Base-by-base conservation (phyloP, 1,140 invertebrate species). In the Plutomurus gul region DNA sequence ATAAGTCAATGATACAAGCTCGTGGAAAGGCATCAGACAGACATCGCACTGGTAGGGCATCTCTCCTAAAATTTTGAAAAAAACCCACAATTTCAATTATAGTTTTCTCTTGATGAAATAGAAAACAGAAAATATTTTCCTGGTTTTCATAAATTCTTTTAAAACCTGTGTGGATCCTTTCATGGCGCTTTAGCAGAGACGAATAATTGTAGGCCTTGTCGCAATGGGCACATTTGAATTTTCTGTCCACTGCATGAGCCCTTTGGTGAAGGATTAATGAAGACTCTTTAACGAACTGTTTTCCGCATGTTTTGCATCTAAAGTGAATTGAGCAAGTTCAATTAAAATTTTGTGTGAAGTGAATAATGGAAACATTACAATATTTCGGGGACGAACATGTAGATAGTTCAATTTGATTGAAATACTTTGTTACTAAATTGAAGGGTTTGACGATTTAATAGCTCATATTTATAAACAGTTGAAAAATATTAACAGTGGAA, bases 181-280 rank as follows among this genome's bases (percentile, higher is more conserved):
- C 72, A 40, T 83, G 81, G 20, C 83, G 27, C 56, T 79, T 82
- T 16, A 84, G 75, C 11, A 84, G 33, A n/a, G 81, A 82, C 18
- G 76, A 73, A 78, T 84, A 84, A 46, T 84, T 84, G 40, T 84
- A 84, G 13, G 81, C 83, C 18, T 79, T 43, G 39, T 80, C 76
- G 43, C 82, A 83, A 18, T 80, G 40, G 11, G 78, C 33, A 51
- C 83, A 84, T 33, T 73, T 47, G 43, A 81, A 82, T 56, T 77
- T 80, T n/a, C 83, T 22, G 18, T 82, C 81, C 8, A 51, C 49
- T 0, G 81, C 77, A 79, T 84, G 83, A 70, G 72, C 70, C 11
- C 81, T 56, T 74, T 80, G 77, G 56, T 84, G 83, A 16, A 82
- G 71, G 10, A 79, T 71, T 6, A 83, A 27, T 33, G 75, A 81